These are phyloP conservation scores for Istiophorus platypterus DNA, from an alignment of 2,113 vertebrate species.

Conservation along the genomic window DNA sequence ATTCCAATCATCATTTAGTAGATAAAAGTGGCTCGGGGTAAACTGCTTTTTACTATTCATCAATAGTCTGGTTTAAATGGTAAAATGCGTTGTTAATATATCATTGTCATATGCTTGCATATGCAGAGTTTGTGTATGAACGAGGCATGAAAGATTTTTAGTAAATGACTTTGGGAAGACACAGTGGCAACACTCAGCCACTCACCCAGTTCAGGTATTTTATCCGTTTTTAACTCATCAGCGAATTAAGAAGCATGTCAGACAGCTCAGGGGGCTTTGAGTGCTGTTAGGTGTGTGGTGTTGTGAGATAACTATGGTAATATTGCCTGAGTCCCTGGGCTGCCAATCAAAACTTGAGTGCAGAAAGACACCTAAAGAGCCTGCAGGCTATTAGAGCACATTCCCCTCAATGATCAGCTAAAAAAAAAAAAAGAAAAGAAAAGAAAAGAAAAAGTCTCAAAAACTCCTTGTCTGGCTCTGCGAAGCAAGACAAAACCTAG, in stretches of 20 bases:
- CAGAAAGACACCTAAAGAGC: slow-evolving; percentile 43
- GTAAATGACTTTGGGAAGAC: not conserved
- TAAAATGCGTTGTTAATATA: not conserved
- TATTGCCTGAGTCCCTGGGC: slow-evolving; percentile 50
- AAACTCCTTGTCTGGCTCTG: slow-evolving; percentile 53
- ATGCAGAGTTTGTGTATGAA: not conserved
- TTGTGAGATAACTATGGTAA: slow-evolving; percentile 70
- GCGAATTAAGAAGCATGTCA: slow-evolving; percentile 63
- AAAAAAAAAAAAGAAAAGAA: slow-evolving; percentile 45
- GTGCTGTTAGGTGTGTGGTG: slow-evolving; percentile 58
- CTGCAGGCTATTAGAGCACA: slow-evolving; percentile 46
- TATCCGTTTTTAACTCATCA: slow-evolving; percentile 51
- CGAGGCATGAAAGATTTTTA: not conserved
- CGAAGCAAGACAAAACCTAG: slow-evolving; percentile 56
- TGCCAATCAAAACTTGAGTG: slow-evolving; percentile 72
- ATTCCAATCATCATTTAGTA: not conserved
- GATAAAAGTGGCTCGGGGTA: not conserved
- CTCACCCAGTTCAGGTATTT: slow-evolving; percentile 39
- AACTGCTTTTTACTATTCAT: not conserved
- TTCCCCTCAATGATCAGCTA: slow-evolving; percentile 43
- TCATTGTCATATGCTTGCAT: not conserved
- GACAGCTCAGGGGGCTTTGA: slow-evolving; percentile 66
- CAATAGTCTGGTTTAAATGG: not conserved
- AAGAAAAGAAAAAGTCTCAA: slow-evolving; percentile 35
- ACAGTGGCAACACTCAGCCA: not conserved